Conservation (phyloP, 2,113 vertebrate species). For the Gymnarchus niloticus region DNA sequence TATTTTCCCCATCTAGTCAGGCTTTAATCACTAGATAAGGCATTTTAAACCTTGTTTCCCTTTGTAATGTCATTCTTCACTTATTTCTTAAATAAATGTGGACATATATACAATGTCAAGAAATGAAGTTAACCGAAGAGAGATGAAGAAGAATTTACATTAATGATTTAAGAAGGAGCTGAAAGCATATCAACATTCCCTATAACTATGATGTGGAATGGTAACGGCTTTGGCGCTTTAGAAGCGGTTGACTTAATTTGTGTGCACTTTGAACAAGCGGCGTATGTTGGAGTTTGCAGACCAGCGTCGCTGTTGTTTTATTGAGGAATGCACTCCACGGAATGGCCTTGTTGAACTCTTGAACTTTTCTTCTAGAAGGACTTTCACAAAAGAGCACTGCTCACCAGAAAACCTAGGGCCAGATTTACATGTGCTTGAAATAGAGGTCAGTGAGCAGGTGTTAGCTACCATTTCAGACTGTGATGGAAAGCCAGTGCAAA, state of each 20-base stretch:
- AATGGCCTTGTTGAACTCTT: constrained; percentile 49
- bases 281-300: constrained; percentile 20
- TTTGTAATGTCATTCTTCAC: neutral
- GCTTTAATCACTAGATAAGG: neutral
- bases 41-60: neutral
- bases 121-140: neutral
- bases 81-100: neutral
- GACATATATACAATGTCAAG: neutral
- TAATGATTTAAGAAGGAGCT: neutral
- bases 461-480: constrained; percentile 22
- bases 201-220: constrained; percentile 30
- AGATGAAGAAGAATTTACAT: neutral
- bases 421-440: constrained; percentile 31
- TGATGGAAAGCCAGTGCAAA: constrained; percentile 7
- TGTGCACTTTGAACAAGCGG: constrained; percentile 27
- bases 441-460: constrained; percentile 37
- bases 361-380: constrained; percentile 32
- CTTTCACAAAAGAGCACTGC: neutral
- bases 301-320: constrained; percentile 50
- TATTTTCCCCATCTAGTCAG: constrained; percentile 34
- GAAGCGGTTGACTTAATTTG: constrained; percentile 34
- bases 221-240: constrained; percentile 31
- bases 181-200: neutral
- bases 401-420: constrained; percentile 20
- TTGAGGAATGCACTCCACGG: constrained; percentile 37